Evolutionary conservation across 92 coral and sea anemone species (phyloP), one percentile per base, ranked within the genome.

Genomic region (Phymanthus crucifer): DNA sequence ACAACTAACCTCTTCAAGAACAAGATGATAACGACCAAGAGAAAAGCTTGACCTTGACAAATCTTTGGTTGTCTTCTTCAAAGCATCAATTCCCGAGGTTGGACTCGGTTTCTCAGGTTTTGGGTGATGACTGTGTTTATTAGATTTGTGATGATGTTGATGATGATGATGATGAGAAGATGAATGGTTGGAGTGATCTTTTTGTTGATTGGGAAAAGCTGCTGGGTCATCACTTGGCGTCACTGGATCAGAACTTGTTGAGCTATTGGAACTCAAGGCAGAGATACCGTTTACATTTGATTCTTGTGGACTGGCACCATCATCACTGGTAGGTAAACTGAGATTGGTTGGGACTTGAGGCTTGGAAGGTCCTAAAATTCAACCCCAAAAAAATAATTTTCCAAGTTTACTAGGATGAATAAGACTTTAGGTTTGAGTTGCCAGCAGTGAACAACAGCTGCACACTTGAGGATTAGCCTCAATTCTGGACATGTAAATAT

Each of bases 1-100:
- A 7, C 2, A 3, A 66, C 70, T 36, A 2, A 93, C 99, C 90
- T 90, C 98, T 70, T 96, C 98, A 23, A 96, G 80, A 38, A 91
- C 85, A 40, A 94, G 84, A 52, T 96, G 94, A 76, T 89, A 96
- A 83, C 99, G 91, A 81, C 96, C 85, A 35, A 96, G 84, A 8
- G 99, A 93, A 29, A 93, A 94, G 83, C 95, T 89, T 1, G 99
- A 96, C 32, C 99, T 85, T 67, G 88, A 87, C 37, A 96, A 88
- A 75, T 96, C 99, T 70, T 96, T 96, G 3, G 86, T 76, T 50
- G 98, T 85, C 80, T 83, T 96, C 70, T 93, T 96, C 4, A 95
- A 85, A 12, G 89, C 94, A 74, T 96, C 99, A 57, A 87, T 87
- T 0, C 93, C 90, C 14, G 98, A 72, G 13, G 89, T 74, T 9